Evolutionary conservation across 2,113 vertebrate genomes (phyloP).

Genomic region (Pica pica): DNA sequence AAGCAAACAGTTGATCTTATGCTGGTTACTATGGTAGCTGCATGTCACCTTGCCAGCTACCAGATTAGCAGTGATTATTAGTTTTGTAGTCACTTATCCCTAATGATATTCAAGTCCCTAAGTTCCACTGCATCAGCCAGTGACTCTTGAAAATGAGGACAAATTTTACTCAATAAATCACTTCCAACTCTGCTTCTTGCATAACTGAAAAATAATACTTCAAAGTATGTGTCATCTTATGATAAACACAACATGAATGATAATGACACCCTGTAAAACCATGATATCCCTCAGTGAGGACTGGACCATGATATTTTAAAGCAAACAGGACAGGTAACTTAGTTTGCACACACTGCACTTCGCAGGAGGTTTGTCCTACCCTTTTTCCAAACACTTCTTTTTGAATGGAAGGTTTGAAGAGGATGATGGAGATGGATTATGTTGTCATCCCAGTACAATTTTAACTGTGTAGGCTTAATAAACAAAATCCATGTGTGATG

Average conservation of each 20-base stretch:
- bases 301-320: neutral
- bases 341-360: neutral
- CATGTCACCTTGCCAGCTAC: neutral
- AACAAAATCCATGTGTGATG: neutral
- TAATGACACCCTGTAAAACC: neutral
- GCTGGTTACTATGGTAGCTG: slow-evolving; percentile 11
- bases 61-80: neutral
- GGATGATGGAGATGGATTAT: neutral
- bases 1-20: neutral
- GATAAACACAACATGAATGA: neutral
- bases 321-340: neutral
- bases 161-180: neutral
- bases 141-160: neutral
- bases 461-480: neutral
- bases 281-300: neutral
- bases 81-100: neutral
- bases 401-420: neutral
- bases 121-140: neutral
- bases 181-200: neutral
- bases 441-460: neutral
- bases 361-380: neutral
- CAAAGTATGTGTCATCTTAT: neutral
- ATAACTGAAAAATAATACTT: neutral
- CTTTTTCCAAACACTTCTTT: neutral
- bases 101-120: neutral